Conservation (phyloP, 2,113 vertebrate genomes). For the Tragulus kanchil region DNA sequence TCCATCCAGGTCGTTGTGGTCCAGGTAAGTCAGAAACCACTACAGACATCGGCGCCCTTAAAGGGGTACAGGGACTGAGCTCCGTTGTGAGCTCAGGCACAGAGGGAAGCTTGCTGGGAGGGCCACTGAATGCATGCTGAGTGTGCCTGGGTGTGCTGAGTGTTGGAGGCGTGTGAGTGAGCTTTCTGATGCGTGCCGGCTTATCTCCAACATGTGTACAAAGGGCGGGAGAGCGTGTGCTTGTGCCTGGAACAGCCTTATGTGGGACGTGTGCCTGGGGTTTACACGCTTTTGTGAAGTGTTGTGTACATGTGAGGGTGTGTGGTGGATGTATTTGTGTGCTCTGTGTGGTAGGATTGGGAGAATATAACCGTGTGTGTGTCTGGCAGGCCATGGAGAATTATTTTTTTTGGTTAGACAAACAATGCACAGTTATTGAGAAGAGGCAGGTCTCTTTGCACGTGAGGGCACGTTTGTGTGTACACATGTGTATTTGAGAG, state of each 20-base stretch:
- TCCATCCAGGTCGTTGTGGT: slow-evolving; percentile 98
- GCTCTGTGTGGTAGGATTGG: background rate
- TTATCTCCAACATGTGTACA: background rate
- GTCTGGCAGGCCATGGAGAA: background rate
- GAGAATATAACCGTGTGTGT: rapidly evolving
- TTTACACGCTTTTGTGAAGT: background rate
- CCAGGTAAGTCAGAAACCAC: slow-evolving; percentile 90
- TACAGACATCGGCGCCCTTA: background rate
- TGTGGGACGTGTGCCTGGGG: background rate
- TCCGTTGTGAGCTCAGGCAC: background rate
- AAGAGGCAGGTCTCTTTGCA: background rate
- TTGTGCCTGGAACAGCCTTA: background rate
- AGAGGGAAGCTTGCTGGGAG: background rate
- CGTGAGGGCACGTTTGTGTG: no score
- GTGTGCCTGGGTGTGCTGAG: background rate
- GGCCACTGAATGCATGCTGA: background rate
- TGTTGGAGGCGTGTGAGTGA: background rate
- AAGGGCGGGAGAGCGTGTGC: background rate
- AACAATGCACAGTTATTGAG: background rate
- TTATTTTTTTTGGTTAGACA: slow-evolving; percentile 23
- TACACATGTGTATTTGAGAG: background rate
- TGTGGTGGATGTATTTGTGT: background rate
- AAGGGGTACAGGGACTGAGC: background rate
- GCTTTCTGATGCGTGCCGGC: background rate
- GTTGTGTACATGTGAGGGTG: background rate